Base-by-base conservation (phyloP, 1,140 invertebrate species). In the Drosophila pruinosa region DNA sequence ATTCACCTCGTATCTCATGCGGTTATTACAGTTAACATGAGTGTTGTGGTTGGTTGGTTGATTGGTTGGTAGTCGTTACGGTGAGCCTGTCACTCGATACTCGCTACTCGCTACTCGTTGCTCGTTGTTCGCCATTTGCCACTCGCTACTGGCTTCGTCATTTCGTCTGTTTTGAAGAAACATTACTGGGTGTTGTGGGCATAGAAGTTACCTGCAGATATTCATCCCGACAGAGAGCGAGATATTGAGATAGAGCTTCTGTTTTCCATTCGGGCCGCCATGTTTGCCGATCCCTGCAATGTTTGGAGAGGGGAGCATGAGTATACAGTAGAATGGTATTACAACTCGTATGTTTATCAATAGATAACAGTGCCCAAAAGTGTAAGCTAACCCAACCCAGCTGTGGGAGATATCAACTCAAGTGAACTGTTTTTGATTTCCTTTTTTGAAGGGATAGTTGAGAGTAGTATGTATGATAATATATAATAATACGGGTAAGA, bases 161-260 rank as follows among this genome's bases (percentile, higher is more conserved):
- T 12, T 59, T 64, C 79, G 61, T 85, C 81, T 86, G 81, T 86
- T 62, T 64, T 86, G 81, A 81, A 86, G 81, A 86, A 88, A 86
- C 73, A 86, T 86, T 64, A 88, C 79, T 81, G 81, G 71, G 54
- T 62, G 77, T 64, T 61, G 62, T 74, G 78, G 82, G 73, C 81
- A 77, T 81, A 86, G 81, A 74, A 88, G 81, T 86, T 86, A 86
- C 81, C 81, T 86, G 81, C 61, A 78, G 73, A 50, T 39, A 50
- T 34, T 75, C 61, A 70, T 86, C 68, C 14, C 24, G 15, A 43
- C 4, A 45, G 3, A 12, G 19, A 12, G 3, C 12, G 21, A 26
- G 2, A 3, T 3, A 34, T 34, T 34, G 41, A 43, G 8, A 22
- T 22, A 43, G 39, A 43, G 15, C 4, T 10, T 2, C 14, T 22